Evolutionary conservation across 2,113 vertebrate genomes (phyloP).

Genomic region (Callaeas wilsoni): DNA sequence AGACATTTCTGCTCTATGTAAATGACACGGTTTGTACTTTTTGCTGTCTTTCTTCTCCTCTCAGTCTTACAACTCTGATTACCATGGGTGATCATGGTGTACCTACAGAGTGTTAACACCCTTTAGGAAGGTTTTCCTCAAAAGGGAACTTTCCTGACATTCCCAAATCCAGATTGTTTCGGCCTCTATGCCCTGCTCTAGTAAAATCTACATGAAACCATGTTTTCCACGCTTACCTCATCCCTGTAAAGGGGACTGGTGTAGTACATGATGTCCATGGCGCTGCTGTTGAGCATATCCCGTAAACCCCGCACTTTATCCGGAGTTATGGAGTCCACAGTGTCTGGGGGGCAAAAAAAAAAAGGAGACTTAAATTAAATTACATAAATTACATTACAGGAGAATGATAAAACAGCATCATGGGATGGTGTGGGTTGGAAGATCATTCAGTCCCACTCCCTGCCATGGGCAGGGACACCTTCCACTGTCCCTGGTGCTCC

Average conservation of each 20-base stretch:
- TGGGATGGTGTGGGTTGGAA: neutral
- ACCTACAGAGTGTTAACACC: neutral
- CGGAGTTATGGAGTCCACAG: slow-evolving; percentile 96
- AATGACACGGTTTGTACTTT: neutral
- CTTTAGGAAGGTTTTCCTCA: neutral
- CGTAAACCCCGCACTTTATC: slow-evolving; percentile 95
- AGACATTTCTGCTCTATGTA: neutral
- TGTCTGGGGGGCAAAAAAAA: slow-evolving; percentile 75
- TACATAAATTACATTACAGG: too few species aligned
- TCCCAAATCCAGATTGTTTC: neutral
- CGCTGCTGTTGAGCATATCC: slow-evolving; percentile 97
- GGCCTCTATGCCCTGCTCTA: neutral
- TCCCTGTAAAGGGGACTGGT: slow-evolving; percentile 96
- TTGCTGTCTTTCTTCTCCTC: neutral
- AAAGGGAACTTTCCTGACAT: neutral
- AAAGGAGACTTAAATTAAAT: neutral
- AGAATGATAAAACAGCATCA: rapidly evolving
- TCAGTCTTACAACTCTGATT: neutral
- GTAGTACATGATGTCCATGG: slow-evolving; percentile 99
- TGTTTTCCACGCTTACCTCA: slow-evolving; percentile 73
- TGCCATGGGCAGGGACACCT: neutral
- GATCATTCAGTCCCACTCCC: rapidly evolving
- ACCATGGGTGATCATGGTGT: rapidly evolving
- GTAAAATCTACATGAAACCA: neutral
- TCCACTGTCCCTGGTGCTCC: rapidly evolving